These are phyloP conservation scores for Pipra filicauda DNA, from an alignment of 2,113 vertebrate genomes.

Conservation along the genomic window DNA sequence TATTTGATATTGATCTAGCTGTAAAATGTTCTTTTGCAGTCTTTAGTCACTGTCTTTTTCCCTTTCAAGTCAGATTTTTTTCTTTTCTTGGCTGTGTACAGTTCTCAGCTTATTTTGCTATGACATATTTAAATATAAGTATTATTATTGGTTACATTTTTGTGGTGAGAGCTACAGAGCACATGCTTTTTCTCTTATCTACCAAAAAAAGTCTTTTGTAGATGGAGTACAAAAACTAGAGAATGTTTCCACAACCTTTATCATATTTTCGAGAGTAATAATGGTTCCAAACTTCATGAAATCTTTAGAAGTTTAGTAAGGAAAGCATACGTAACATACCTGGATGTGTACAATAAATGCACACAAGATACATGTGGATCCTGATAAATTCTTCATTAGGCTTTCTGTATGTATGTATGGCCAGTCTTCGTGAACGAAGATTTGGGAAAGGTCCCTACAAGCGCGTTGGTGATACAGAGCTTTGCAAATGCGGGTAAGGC, in stretches of 20 bases:
- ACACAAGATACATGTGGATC: neutral
- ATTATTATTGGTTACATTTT: neutral
- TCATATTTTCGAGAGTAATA: neutral
- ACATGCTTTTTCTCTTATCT: neutral
- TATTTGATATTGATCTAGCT: neutral
- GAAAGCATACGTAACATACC: neutral
- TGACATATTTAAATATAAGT: neutral
- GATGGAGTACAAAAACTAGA: accelerated
- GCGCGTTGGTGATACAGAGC: no score
- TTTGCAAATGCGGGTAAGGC: no score
- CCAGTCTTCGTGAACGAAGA: no score
- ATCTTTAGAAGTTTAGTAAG: neutral
- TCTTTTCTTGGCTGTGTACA: neutral
- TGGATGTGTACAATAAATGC: neutral
- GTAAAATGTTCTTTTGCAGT: neutral
- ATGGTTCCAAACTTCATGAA: neutral
- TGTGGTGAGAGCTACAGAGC: neutral
- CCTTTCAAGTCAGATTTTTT: neutral
- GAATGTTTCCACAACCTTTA: neutral
- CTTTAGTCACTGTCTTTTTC: neutral
- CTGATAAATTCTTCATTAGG: neutral
- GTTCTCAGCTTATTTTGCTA: neutral
- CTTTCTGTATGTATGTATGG: neutral
- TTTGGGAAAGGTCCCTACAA: no score
- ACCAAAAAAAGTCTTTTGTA: neutral